These are phyloP conservation scores for Sinhomidia bicolor DNA, from an alignment of 2,888 invertebrate genomes.

Conservation along the genomic window DNA sequence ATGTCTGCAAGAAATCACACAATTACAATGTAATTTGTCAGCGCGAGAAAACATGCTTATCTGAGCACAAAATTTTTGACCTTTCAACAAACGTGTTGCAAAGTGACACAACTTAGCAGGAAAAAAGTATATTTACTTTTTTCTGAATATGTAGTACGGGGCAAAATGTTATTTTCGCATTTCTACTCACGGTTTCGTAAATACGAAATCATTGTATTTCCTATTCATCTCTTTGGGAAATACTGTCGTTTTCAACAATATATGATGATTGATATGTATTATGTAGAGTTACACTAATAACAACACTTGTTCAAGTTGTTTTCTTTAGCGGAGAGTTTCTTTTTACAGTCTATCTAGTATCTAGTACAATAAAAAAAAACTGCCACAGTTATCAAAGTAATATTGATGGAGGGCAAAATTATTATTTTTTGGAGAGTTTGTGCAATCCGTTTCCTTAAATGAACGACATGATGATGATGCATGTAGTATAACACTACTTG, in stretches of 20 bases:
- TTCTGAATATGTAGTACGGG: not conserved
- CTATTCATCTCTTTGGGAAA: constrained; percentile 56
- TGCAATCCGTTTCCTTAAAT: not conserved
- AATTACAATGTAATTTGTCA: constrained; percentile 43
- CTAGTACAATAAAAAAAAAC: too few relatives aligned
- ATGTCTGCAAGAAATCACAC: constrained; percentile 87
- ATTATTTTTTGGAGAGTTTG: not conserved
- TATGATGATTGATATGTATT: not conserved
- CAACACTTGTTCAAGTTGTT: not conserved
- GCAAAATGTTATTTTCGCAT: constrained; percentile 40
- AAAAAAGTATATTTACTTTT: constrained; percentile 36
- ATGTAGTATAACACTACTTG: too few relatives aligned
- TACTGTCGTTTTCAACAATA: not conserved
- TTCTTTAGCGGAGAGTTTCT: too few relatives aligned
- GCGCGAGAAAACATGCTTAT: not conserved
- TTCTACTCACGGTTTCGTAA: constrained; percentile 73
- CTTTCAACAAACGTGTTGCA: not conserved
- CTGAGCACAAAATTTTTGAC: not conserved
- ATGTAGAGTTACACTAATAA: not conserved
- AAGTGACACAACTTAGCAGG: constrained; percentile 18
- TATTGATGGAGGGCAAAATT: not conserved
- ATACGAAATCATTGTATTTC: constrained; percentile 53
- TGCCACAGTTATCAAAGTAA: not conserved
- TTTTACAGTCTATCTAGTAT: too few relatives aligned
- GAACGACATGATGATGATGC: not conserved